Percentiles rank a stretch among this genome's conserved stretches.
Evolutionary conservation across 2,113 vertebrate genomes (phyloP).

Genomic region (Penelope pileata): DNA sequence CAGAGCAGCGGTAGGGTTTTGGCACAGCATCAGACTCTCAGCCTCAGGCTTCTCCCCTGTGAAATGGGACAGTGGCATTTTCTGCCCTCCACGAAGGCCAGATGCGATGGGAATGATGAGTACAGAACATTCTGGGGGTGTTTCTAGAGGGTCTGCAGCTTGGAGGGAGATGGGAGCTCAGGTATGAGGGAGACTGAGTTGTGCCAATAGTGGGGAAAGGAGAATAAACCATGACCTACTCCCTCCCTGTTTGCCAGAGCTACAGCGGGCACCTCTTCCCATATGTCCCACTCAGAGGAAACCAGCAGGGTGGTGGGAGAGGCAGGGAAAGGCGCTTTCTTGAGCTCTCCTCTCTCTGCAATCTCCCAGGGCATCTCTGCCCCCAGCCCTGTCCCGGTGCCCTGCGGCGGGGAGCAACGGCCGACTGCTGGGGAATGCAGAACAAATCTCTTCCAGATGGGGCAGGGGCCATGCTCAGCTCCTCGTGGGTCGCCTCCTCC

Average conservation of each 20-base stretch:
- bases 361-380: not conserved
- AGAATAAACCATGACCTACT: not conserved
- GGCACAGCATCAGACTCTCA: not conserved
- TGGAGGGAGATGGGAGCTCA: not conserved
- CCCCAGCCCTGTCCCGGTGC: not conserved
- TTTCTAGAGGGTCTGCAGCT: not conserved
- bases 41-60: not conserved
- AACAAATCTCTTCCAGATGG: slow-evolving; percentile 80
- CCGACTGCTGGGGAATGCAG: slow-evolving; percentile 70
- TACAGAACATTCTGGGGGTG: not conserved
- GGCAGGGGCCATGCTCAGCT: not conserved
- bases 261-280: not conserved
- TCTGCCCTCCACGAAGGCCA: not conserved
- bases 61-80: not conserved
- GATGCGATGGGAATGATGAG: not conserved
- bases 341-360: not conserved
- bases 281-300: not conserved
- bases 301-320: not conserved
- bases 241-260: not conserved
- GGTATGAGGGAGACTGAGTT: not conserved
- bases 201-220: not conserved
- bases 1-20: not conserved
- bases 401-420: not conserved
- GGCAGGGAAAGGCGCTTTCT: not conserved
- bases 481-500: not conserved